phyloP scores from a whole-genome alignment of 1,140 invertebrate species.

The Nasonia vitripennis region DNA sequence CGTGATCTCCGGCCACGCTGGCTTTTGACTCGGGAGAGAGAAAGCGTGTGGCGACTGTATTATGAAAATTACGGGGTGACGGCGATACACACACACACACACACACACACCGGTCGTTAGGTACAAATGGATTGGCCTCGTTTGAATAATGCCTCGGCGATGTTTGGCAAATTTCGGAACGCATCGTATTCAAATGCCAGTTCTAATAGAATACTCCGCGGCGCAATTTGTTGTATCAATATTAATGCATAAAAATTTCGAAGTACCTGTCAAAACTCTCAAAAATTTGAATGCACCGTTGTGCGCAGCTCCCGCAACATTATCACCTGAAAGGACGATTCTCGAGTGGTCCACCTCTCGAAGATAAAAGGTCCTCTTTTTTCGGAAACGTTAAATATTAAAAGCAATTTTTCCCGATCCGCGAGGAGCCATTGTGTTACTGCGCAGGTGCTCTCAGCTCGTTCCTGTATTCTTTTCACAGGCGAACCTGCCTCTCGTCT shows the following conservation, averaged over 20 bases:
- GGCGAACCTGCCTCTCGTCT: too few species aligned
- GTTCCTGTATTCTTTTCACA: background rate
- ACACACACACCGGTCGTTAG: background rate
- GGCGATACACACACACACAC: background rate
- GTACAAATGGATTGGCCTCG: background rate
- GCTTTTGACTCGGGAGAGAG: too few species aligned
- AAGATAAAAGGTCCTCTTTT: background rate
- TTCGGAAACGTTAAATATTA: slow-evolving; percentile 13
- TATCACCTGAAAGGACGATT: slow-evolving; percentile 7
- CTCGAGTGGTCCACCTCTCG: background rate
- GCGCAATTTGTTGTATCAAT: background rate
- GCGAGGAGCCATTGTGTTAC: background rate
- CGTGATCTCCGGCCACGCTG: background rate
- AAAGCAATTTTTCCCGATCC: slow-evolving; percentile 18
- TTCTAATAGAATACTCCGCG: too few species aligned
- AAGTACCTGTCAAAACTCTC: background rate
- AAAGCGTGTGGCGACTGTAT: background rate
- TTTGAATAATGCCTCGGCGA: background rate
- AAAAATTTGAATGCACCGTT: slow-evolving; percentile 3
- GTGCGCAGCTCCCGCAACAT: background rate
- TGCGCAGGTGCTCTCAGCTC: too few species aligned
- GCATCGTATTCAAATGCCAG: too few species aligned
- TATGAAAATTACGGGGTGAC: background rate
- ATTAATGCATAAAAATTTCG: background rate
- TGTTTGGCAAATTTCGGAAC: too few species aligned